Conservation (phyloP, 1,140 invertebrate genomes). For the Zeugodacus cucurbitae region DNA sequence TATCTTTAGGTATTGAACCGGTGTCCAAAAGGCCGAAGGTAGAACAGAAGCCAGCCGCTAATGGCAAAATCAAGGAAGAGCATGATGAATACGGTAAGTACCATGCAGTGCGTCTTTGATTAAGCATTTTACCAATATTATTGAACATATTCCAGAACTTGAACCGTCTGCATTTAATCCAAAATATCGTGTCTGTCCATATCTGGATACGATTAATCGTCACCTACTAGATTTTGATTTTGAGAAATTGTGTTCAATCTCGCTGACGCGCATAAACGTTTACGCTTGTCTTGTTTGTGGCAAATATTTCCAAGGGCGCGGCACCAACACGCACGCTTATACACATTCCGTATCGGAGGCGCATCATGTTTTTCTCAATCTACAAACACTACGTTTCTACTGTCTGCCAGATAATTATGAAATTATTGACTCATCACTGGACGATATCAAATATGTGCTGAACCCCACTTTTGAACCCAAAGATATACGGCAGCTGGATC, state of each 20-base stretch:
- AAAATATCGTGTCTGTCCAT: slow-evolving; percentile 79
- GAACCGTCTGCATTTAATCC: slow-evolving; percentile 64
- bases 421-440: slow-evolving; percentile 98
- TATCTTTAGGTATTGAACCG: not conserved
- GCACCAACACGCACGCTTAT: slow-evolving; percentile 98
- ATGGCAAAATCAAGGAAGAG: not conserved
- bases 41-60: not conserved
- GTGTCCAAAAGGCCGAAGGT: slow-evolving; percentile 34
- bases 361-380: slow-evolving; percentile 98
- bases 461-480: slow-evolving; percentile 94
- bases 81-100: not conserved
- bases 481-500: slow-evolving; percentile 82
- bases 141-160: slow-evolving; percentile 12
- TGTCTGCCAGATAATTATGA: slow-evolving; percentile 99
- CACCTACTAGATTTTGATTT: slow-evolving; percentile 99
- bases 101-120: no score
- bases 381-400: slow-evolving; percentile 98
- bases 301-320: slow-evolving; percentile 99
- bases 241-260: slow-evolving; percentile 99
- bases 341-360: slow-evolving; percentile 97
- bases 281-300: slow-evolving; percentile 99
- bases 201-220: slow-evolving; percentile 96
- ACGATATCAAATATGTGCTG: slow-evolving; percentile 99
- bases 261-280: slow-evolving; percentile 97
- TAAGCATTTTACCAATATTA: no score